Conservation (phyloP, 2,797 vertebrate species). For the Rhinophrynus dorsalis region DNA sequence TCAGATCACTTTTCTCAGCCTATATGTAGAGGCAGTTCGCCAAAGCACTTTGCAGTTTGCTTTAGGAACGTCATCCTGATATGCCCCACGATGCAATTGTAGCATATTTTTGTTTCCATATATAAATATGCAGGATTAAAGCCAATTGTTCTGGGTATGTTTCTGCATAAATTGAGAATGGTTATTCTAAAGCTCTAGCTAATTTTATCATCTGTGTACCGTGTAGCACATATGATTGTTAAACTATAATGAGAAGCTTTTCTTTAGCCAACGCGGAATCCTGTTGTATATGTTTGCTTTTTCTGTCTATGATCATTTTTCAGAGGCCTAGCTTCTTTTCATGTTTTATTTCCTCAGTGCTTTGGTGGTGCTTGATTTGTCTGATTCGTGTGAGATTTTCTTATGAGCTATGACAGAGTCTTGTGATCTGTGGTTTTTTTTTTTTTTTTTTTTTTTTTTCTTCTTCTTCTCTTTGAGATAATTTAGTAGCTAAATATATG, state of each 20-base stretch:
- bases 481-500: background rate
- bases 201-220: too few relatives aligned
- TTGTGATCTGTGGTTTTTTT: too few relatives aligned
- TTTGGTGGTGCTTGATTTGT: background rate
- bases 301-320: constrained; percentile 17
- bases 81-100: too few relatives aligned
- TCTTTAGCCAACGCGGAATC: background rate
- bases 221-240: background rate
- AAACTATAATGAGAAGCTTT: background rate
- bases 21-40: too few relatives aligned
- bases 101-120: too few relatives aligned
- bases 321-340: constrained; percentile 8
- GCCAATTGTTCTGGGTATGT: too few relatives aligned
- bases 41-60: too few relatives aligned
- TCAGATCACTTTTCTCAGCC: too few relatives aligned
- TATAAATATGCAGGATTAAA: too few relatives aligned
- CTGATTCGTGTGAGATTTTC: background rate
- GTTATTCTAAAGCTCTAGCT: too few relatives aligned
- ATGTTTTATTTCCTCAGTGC: constrained; percentile 11
- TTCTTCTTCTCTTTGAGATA: background rate
- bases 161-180: too few relatives aligned
- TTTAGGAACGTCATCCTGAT: too few relatives aligned
- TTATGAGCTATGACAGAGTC: constrained; percentile 18
- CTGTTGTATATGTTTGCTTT: background rate
- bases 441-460: background rate